A percentile compares a stretch with the other conserved stretches of the same genome.
Evolutionary conservation across 2,797 vertebrate species (phyloP).

Genomic region (Schizopygopsis malacanthus): DNA sequence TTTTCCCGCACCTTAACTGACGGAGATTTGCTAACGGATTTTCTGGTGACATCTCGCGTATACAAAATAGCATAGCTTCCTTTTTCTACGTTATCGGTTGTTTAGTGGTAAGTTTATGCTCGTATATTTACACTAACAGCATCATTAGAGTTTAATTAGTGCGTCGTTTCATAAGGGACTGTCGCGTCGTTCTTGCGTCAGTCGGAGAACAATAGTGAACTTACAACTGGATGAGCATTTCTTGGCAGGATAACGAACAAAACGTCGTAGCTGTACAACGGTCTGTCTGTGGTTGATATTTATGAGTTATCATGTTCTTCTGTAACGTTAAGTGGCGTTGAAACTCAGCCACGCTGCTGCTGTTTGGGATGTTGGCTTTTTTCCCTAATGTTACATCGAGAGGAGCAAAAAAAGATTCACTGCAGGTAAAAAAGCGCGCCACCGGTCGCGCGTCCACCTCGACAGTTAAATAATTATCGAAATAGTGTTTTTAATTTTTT

Average conservation of each 20-base stretch:
- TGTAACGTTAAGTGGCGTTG: neutral
- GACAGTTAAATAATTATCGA: neutral
- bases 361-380: neutral
- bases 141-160: neutral
- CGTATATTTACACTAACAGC: neutral
- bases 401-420: neutral
- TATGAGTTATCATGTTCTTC: neutral
- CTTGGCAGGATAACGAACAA: neutral
- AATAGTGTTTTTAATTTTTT: neutral
- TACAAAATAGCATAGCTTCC: neutral
- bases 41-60: neutral
- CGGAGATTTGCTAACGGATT: conserved; percentile 17
- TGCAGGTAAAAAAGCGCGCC: conserved; percentile 42
- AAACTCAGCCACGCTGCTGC: neutral
- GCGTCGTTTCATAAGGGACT: neutral
- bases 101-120: neutral
- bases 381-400: neutral
- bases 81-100: neutral
- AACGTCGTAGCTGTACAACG: neutral
- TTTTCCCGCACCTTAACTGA: neutral
- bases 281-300: neutral
- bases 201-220: conserved; percentile 59
- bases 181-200: conserved; percentile 23
- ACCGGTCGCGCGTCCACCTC: neutral
- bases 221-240: conserved; percentile 4